phyloP scores from a whole-genome alignment of 35 echinoderm and acorn worm genomes.

The Patiria miniata region DNA sequence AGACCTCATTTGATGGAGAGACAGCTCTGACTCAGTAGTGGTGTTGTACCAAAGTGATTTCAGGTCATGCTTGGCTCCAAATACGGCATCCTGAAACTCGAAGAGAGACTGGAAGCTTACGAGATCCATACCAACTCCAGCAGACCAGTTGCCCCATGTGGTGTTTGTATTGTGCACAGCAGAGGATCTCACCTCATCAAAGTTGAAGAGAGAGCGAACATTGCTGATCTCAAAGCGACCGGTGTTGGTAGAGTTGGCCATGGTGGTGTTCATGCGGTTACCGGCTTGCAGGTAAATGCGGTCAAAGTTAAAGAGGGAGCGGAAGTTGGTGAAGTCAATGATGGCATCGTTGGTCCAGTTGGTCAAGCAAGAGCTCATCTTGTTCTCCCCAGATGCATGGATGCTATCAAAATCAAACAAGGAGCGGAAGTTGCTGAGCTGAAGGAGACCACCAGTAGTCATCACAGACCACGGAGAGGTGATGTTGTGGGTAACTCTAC shows the following conservation, averaged over 20 bases:
- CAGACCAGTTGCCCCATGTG: constrained; percentile 17
- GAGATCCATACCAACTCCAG: constrained; percentile 24
- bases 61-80: constrained; percentile 25
- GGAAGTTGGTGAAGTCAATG: constrained; percentile 41
- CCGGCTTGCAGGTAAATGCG: constrained; percentile 3
- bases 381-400: constrained; percentile 7
- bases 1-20: constrained; percentile 8
- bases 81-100: constrained; percentile 24
- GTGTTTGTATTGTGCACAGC: not conserved
- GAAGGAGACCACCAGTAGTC: constrained; percentile 23
- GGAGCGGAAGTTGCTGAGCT: constrained; percentile 10
- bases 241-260: not conserved
- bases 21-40: not conserved
- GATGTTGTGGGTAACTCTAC: constrained; percentile 7
- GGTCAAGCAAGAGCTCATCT: not conserved
- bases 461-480: constrained; percentile 5
- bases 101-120: constrained; percentile 27
- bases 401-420: constrained; percentile 31
- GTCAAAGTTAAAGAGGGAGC: constrained; percentile 55
- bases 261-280: constrained; percentile 4
- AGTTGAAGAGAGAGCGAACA: not conserved
- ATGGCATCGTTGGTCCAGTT: not conserved
- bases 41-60: constrained; percentile 26
- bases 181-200: constrained; percentile 12
- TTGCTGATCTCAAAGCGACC: not conserved